A percentile compares a stretch with the other conserved stretches of the same genome.
Conservation (phyloP, 1,140 invertebrate genomes). For the Drosophila jambulina region DNA sequence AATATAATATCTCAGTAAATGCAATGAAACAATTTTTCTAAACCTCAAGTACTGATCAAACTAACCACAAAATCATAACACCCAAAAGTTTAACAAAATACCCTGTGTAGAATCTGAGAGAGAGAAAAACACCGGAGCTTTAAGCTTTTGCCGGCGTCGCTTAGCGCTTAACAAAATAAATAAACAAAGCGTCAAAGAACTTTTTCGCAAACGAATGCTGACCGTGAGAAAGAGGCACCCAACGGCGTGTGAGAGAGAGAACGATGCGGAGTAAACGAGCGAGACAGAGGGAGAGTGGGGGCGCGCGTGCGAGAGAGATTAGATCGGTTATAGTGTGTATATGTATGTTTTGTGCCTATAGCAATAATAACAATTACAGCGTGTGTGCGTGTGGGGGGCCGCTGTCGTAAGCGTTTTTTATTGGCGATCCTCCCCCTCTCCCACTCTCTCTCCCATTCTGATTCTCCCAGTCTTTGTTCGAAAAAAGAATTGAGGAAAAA, state of each 20-base stretch:
- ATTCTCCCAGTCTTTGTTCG: slow-evolving; percentile 3
- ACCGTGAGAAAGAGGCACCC: slow-evolving; percentile 47
- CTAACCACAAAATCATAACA: not conserved
- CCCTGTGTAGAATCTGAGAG: not conserved
- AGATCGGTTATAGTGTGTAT: slow-evolving; percentile 32
- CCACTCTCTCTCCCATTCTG: not conserved
- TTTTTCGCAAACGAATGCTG: slow-evolving; percentile 70
- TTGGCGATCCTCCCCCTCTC: slow-evolving; percentile 40
- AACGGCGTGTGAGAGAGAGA: not conserved
- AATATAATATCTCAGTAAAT: no score
- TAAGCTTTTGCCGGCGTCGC: slow-evolving; percentile 51
- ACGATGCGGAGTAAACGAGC: slow-evolving; percentile 4
- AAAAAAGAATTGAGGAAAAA: slow-evolving; percentile 44
- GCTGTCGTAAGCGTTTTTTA: slow-evolving; percentile 78
- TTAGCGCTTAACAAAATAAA: slow-evolving; percentile 74
- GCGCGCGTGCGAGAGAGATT: slow-evolving; percentile 35
- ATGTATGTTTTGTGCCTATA: slow-evolving; percentile 14
- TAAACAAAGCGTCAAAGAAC: slow-evolving; percentile 83
- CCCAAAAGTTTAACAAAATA: not conserved
- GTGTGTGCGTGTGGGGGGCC: slow-evolving; percentile 38
- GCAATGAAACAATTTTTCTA: no score
- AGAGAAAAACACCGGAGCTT: slow-evolving; percentile 20
- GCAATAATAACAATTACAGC: slow-evolving; percentile 76
- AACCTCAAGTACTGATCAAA: not conserved
- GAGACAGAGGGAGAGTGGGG: slow-evolving; percentile 9